Percentiles rank a stretch among this genome's conserved stretches.
Evolutionary conservation across 1,140 invertebrate species (phyloP).

Genomic region (Marisa cornuarietis): DNA sequence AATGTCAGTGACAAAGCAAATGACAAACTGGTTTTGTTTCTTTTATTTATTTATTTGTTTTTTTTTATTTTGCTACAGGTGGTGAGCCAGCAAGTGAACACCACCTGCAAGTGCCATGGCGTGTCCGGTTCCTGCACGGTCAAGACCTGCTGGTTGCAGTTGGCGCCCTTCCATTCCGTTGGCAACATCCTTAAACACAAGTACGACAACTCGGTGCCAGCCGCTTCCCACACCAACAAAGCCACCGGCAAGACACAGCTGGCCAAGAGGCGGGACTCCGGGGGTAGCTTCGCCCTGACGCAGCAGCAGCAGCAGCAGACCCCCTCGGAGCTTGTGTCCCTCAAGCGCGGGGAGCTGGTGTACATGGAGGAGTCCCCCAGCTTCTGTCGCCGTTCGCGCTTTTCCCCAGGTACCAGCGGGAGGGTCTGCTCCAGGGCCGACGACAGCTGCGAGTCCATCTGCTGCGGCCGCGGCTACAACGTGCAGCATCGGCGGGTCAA

Average conservation of each 20-base stretch:
- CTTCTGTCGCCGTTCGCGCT: conserved; percentile 76
- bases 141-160: conserved; percentile 92
- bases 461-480: conserved; percentile 67
- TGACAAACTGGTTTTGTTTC: too few relatives aligned
- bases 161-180: conserved; percentile 84
- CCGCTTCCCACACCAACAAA: conserved; percentile 63
- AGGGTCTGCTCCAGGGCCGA: conserved; percentile 64
- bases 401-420: conserved; percentile 56
- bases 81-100: conserved; percentile 53
- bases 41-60: too few relatives aligned
- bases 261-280: conserved; percentile 7
- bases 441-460: conserved; percentile 67
- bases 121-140: conserved; percentile 95
- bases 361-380: conserved; percentile 89
- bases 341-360: conserved; percentile 87
- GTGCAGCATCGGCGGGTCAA: conserved; percentile 44
- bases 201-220: conserved; percentile 83
- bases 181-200: conserved; percentile 83
- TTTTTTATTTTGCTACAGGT: conserved; percentile 46
- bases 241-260: conserved; percentile 46
- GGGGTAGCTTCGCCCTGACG: not conserved
- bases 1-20: too few relatives aligned
- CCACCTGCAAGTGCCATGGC: conserved; percentile 90
- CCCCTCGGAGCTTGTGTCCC: conserved; percentile 64
- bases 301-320: not conserved